Percentiles rank a stretch among this genome's conserved stretches.
These are phyloP conservation scores for Octomys mimax DNA, from an alignment of 2,797 vertebrate species.

Conservation along the genomic window DNA sequence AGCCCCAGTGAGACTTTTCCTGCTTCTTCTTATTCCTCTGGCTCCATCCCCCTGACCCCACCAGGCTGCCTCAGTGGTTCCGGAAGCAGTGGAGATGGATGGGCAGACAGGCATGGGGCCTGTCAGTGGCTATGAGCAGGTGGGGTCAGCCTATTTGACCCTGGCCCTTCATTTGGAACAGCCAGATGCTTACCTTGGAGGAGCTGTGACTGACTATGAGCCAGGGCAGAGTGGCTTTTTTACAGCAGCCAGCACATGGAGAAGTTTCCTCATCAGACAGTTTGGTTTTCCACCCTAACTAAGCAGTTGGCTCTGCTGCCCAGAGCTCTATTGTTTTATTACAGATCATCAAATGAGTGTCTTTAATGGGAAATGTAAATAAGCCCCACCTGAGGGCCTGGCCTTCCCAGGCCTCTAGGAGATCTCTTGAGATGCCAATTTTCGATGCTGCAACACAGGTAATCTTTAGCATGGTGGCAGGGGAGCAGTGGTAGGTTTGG, in stretches of 20 bases:
- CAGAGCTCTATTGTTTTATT: not conserved
- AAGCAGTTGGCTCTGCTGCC: not conserved
- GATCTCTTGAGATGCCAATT: not conserved
- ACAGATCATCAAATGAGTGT: not conserved
- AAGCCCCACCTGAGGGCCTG: not conserved
- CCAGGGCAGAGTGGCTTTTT: not conserved
- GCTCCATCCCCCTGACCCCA: not conserved
- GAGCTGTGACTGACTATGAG: too few relatives aligned
- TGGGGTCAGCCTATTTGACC: not conserved
- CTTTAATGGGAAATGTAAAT: not conserved
- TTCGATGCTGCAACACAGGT: not conserved
- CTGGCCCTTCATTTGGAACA: not conserved
- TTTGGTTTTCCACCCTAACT: not conserved
- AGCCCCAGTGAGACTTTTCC: not conserved
- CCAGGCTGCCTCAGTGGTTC: rapidly evolving
- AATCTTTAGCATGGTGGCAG: not conserved
- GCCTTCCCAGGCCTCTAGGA: not conserved
- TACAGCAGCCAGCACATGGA: not conserved
- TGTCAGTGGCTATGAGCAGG: not conserved
- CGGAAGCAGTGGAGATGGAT: not conserved
- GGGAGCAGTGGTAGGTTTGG: not conserved
- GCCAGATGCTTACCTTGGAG: conserved; percentile 62
- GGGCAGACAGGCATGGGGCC: not conserved
- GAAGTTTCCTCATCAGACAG: too few relatives aligned
- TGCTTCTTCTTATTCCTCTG: not conserved